Conservation (phyloP, 2,797 vertebrate species). For the Epinephelus awoara region DNA sequence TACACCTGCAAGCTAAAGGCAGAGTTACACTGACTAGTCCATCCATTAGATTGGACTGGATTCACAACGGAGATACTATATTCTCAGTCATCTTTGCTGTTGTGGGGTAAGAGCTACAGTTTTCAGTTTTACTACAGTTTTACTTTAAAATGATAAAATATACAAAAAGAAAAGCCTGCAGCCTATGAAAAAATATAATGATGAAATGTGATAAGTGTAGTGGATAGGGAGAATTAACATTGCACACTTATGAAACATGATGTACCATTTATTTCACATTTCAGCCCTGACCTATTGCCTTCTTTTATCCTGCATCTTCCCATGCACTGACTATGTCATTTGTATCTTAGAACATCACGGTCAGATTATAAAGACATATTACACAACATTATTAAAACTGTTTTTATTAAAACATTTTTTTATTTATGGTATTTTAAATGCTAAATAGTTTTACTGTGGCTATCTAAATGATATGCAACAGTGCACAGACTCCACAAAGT, state of each 20-base stretch:
- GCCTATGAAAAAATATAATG: too few species aligned
- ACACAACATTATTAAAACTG: not conserved
- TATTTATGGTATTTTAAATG: slow-evolving; percentile 18
- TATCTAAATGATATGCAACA: slow-evolving; percentile 10
- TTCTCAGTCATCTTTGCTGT: not conserved
- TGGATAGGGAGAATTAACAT: too few species aligned
- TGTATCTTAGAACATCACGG: not conserved
- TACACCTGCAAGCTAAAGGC: not conserved
- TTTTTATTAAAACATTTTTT: slow-evolving; percentile 6
- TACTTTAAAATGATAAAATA: not conserved
- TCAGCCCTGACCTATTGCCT: not conserved
- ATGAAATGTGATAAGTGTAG: too few species aligned
- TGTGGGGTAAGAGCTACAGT: not conserved
- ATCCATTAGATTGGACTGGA: too few species aligned
- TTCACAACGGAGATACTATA: not conserved
- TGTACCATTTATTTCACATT: not conserved
- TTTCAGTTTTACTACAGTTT: too few species aligned
- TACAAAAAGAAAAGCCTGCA: not conserved
- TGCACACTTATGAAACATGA: too few species aligned
- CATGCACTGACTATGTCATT: not conserved
- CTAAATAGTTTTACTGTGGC: slow-evolving; percentile 7
- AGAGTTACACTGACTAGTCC: not conserved
- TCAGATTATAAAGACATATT: not conserved
- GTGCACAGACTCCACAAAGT: slow-evolving; percentile 1
- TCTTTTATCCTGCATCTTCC: not conserved